Evolutionary conservation across 2,888 invertebrate species (phyloP).

Genomic region (Dioctria rufipes): DNA sequence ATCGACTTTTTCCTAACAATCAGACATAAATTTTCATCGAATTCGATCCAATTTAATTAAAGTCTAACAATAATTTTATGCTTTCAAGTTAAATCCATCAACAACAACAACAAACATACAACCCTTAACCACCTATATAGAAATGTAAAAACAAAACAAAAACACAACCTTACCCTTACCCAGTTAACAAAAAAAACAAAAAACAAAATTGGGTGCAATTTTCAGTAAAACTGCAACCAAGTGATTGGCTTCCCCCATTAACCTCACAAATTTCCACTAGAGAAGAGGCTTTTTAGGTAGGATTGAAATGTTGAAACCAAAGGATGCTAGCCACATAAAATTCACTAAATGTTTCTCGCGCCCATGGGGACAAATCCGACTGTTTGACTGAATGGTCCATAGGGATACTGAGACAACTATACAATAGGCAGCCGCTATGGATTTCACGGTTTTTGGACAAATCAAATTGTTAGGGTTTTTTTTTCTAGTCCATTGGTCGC

Average conservation of each 20-base stretch:
- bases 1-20: too few relatives aligned
- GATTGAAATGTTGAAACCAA: conserved; percentile 42
- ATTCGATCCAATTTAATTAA: too few relatives aligned
- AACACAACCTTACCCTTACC: not conserved
- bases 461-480: conserved; percentile 43
- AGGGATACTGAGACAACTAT: conserved; percentile 5
- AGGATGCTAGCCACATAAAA: conserved; percentile 41
- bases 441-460: conserved; percentile 22
- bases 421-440: not conserved
- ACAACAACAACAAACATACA: too few relatives aligned
- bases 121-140: too few relatives aligned
- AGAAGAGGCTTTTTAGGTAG: not conserved
- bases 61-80: too few relatives aligned
- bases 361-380: not conserved
- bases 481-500: not conserved
- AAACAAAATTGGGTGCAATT: conserved; percentile 33
- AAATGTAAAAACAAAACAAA: too few relatives aligned
- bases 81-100: too few relatives aligned
- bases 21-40: too few relatives aligned
- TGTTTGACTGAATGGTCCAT: conserved; percentile 35
- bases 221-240: conserved; percentile 32
- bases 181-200: not conserved
- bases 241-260: conserved; percentile 30
- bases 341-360: conserved; percentile 39
- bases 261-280: conserved; percentile 35